Conservation (phyloP, 2,888 invertebrate genomes). For the Dryobota labecula region DNA sequence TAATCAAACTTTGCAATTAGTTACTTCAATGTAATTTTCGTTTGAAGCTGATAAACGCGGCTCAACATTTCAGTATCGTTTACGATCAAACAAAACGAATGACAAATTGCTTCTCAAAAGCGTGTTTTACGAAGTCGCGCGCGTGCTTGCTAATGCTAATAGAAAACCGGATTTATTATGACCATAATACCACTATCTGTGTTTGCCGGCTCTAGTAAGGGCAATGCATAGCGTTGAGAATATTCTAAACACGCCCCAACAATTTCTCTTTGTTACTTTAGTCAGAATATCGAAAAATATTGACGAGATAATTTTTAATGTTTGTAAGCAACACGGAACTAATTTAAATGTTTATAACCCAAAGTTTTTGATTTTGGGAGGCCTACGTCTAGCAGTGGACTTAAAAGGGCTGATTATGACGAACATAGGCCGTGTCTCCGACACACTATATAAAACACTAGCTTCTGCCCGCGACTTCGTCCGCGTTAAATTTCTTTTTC, state of each 20-base stretch:
- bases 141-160: conserved; percentile 66
- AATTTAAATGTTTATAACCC: conserved; percentile 4
- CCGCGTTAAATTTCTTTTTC: too few relatives aligned
- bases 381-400: too few relatives aligned
- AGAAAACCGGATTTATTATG: conserved; percentile 68
- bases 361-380: too few relatives aligned
- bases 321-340: conserved; percentile 10
- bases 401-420: too few relatives aligned
- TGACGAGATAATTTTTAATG: not conserved
- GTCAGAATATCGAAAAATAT: conserved; percentile 15
- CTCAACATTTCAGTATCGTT: conserved; percentile 61
- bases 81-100: conserved; percentile 65
- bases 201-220: conserved; percentile 54
- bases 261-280: conserved; percentile 34
- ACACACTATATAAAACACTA: too few relatives aligned
- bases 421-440: too few relatives aligned
- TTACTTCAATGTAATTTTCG: conserved; percentile 35
- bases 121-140: conserved; percentile 66
- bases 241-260: conserved; percentile 34
- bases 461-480: too few relatives aligned
- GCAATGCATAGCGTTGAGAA: conserved; percentile 44
- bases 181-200: conserved; percentile 56
- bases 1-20: conserved; percentile 24
- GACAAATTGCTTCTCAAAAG: conserved; percentile 70
- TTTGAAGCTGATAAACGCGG: conserved; percentile 42